Conservation (phyloP, 64 coral and sea anemone genomes). For the Platygyra sinensis region DNA sequence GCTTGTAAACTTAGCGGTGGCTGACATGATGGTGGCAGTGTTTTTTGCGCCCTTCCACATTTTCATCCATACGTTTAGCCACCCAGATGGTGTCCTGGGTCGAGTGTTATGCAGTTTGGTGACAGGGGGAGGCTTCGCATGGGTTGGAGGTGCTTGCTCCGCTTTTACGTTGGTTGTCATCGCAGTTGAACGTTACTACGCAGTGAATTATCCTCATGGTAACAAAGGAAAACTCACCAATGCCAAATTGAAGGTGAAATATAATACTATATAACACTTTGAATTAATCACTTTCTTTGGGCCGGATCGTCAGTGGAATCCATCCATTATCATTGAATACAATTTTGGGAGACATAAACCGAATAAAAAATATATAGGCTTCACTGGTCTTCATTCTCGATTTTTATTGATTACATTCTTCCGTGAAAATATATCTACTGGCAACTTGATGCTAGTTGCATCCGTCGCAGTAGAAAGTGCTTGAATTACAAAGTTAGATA, state of each 20-base stretch:
- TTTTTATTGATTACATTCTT: too few relatives aligned
- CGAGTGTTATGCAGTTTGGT: not conserved
- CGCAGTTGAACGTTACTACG: not conserved
- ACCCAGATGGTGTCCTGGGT: not conserved
- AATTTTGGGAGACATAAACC: too few relatives aligned
- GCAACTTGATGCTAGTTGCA: too few relatives aligned
- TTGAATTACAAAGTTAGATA: too few relatives aligned
- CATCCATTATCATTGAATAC: too few relatives aligned
- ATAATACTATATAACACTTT: too few relatives aligned
- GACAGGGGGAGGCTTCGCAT: not conserved
- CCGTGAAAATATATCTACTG: too few relatives aligned
- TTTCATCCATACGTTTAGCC: not conserved
- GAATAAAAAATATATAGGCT: too few relatives aligned
- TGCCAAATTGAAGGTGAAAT: not conserved
- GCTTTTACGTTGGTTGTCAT: not conserved
- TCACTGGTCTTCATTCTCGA: too few relatives aligned
- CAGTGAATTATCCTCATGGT: not conserved
- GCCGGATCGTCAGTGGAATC: not conserved
- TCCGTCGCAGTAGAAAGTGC: not conserved
- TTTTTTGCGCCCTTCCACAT: not conserved
- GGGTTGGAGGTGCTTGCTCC: not conserved
- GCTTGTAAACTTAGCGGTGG: slow-evolving; percentile 20
- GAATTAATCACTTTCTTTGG: too few relatives aligned
- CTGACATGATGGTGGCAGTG: not conserved
- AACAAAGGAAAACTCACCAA: not conserved